Evolutionary conservation across 2,797 vertebrate genomes (phyloP).

Genomic region (Falco novaeseelandiae): DNA sequence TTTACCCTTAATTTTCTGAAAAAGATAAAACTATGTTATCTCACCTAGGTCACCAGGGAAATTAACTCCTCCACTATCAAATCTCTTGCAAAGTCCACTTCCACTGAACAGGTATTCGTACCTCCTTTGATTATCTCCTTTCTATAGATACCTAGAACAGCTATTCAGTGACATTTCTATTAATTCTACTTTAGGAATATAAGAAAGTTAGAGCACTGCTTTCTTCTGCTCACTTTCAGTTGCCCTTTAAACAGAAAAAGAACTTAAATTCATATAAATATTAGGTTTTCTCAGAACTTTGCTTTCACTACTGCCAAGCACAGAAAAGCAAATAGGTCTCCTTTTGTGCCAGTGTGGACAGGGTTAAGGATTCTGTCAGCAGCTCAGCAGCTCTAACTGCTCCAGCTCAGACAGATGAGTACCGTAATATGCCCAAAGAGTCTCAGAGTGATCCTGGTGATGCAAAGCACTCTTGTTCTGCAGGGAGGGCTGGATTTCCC

Average conservation of each 20-base stretch:
- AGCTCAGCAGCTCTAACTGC: background rate
- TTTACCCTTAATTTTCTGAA: slow-evolving; percentile 89
- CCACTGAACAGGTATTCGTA: slow-evolving; percentile 83
- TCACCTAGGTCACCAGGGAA: slow-evolving; percentile 94
- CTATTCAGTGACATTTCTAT: slow-evolving; percentile 84
- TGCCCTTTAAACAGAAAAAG: slow-evolving; percentile 46
- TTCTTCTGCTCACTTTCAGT: slow-evolving; percentile 59
- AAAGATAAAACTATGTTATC: slow-evolving; percentile 92
- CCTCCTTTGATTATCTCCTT: slow-evolving; percentile 88
- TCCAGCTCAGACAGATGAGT: background rate
- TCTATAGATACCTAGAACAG: slow-evolving; percentile 83
- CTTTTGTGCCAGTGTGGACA: background rate
- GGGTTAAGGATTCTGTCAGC: background rate
- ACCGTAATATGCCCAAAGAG: background rate
- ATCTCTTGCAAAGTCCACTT: slow-evolving; percentile 82
- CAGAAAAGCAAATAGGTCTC: background rate
- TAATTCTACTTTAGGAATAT: slow-evolving; percentile 66
- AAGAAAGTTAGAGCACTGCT: slow-evolving; percentile 14
- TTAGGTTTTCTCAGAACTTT: background rate
- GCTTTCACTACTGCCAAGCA: background rate
- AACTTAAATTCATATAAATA: background rate
- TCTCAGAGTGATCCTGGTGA: background rate
- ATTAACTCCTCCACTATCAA: slow-evolving; percentile 92
- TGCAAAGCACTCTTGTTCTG: background rate
- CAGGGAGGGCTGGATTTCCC: background rate